Conservation (phyloP, 1,140 invertebrate genomes). For the Trichonephila clavata region DNA sequence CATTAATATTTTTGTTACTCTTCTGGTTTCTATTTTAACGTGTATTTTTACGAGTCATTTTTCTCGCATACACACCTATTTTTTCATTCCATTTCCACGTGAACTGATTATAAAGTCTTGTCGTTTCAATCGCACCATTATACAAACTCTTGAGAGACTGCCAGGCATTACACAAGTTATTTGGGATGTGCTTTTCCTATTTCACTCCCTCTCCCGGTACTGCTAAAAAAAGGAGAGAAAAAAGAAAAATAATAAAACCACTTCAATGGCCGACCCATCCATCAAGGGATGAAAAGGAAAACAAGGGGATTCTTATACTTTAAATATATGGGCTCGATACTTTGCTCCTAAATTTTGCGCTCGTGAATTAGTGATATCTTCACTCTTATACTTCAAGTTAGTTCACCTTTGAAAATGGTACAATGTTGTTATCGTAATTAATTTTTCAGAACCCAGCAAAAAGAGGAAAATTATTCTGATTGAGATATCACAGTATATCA, state of each 20-base stretch:
- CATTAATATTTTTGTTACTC: neutral
- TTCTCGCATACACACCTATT: neutral
- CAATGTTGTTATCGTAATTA: neutral
- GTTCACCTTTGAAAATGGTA: neutral
- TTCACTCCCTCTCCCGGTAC: neutral
- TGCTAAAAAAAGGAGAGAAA: neutral
- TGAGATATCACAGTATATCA: no score
- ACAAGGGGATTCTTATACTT: constrained; percentile 16
- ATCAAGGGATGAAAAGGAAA: constrained; percentile 35
- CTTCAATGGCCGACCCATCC: constrained; percentile 23
- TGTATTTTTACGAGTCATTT: neutral
- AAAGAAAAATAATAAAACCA: neutral
- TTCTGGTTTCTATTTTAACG: neutral
- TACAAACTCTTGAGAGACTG: constrained; percentile 18
- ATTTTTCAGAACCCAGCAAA: no score
- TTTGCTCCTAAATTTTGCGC: neutral
- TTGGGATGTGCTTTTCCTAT: constrained; percentile 36
- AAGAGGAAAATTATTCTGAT: no score
- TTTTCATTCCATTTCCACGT: neutral
- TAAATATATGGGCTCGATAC: constrained; percentile 1
- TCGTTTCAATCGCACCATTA: neutral
- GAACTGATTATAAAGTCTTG: neutral
- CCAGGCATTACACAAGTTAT: constrained; percentile 47
- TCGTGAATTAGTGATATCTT: neutral
- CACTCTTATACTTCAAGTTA: neutral